phyloP scores from a whole-genome alignment of 2,888 invertebrate genomes.

The Palloptera scutellata region DNA sequence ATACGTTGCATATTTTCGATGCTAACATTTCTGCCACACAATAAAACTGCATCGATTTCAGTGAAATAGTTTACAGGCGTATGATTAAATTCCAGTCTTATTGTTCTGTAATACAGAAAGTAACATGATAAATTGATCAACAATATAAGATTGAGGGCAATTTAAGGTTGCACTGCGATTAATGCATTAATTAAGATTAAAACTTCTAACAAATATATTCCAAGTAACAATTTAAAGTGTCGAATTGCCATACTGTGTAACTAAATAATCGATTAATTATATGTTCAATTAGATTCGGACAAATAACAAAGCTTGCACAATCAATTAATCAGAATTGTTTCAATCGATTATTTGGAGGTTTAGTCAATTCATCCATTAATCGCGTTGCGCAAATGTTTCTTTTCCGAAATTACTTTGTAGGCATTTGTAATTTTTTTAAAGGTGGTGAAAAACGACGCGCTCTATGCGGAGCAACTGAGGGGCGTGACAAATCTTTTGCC shows the following conservation, averaged over 20 bases:
- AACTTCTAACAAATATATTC: too few species aligned
- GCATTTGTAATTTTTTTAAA: slow-evolving; percentile 68
- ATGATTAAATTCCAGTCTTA: slow-evolving; percentile 89
- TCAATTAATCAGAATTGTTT: too few species aligned
- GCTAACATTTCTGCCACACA: slow-evolving; percentile 71
- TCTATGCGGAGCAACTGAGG: slow-evolving; percentile 42
- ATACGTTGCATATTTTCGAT: slow-evolving; percentile 49
- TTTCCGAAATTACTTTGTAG: slow-evolving; percentile 67
- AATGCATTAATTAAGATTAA: too few species aligned
- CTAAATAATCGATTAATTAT: too few species aligned
- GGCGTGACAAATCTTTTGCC: slow-evolving; percentile 61
- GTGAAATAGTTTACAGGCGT: slow-evolving; percentile 83
- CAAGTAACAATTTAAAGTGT: too few species aligned
- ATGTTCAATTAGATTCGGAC: too few species aligned
- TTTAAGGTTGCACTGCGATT: too few species aligned
- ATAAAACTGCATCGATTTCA: slow-evolving; percentile 83
- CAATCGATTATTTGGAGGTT: too few species aligned
- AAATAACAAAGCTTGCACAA: too few species aligned
- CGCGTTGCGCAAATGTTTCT: not conserved
- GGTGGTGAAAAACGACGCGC: slow-evolving; percentile 82
- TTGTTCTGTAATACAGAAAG: slow-evolving; percentile 67
- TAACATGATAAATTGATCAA: not conserved
- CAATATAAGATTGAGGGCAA: too few species aligned
- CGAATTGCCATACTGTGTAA: too few species aligned
- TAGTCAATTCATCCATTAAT: too few species aligned